Evolutionary conservation across 2,888 invertebrate genomes (phyloP), one percentile per base, ranked within the genome.

Genomic region (Lasioglossum leucozonium): DNA sequence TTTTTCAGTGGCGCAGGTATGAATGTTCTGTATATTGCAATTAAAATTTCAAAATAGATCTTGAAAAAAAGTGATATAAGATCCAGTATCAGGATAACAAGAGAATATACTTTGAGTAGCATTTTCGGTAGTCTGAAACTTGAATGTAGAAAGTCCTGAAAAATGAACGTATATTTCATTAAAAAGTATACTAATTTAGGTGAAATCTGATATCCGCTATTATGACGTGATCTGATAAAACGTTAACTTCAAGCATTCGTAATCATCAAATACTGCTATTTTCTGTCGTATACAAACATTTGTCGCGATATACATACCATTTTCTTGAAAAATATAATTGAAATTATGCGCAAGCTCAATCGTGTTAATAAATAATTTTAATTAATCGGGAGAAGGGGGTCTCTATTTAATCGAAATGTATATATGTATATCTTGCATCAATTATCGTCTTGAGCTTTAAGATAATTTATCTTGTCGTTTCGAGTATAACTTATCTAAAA

Each of bases 1-100:
- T 96, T 96, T 93, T 97, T 97, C 87, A 96, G 92, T 1, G 96
- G 95, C 40, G 96, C 96, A 82, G 97, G 96, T 87, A 95, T 95
- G 79, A 96, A 95, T 6, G 96, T 92, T 89, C 96, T 95, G 89
- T 95, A 96, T 2, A 95, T 75, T 10, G 96, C 95, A 84, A 96
- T 95, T 22, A 96, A 84, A 26, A 96, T 94, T 22, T 96, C 95
- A 93, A 95, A 95, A 72, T 95, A 93, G 75, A 96, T 95, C 92
- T 96, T 96, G 2, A 96, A 87, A 65, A 96, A 81, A 22, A 96
- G 95, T 94, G 95, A 96, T 18, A 94, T 89, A 22, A 96, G 94
- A 89, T 97, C 97, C 69, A 96, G 92, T 90, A 95, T 94, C 79
- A 97, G 91, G 72, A 97, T 95, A 78, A 95, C 94, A 40, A 96